Evolutionary conservation across 2,888 invertebrate species (phyloP).

Genomic region (Ennomos quercinarius): DNA sequence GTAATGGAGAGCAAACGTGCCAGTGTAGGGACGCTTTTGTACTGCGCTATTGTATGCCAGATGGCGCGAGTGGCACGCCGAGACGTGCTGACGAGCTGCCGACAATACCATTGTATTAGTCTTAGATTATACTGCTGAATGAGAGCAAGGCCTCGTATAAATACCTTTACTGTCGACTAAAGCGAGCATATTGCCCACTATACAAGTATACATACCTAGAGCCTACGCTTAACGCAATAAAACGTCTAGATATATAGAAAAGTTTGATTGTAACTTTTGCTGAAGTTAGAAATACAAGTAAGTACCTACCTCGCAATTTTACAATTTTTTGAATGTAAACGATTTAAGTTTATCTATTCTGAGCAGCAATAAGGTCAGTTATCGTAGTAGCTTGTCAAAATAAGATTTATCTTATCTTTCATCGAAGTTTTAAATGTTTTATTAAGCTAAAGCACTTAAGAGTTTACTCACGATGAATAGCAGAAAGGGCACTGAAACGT

Average conservation of each 20-base stretch:
- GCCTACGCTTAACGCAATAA: slow-evolving; percentile 5
- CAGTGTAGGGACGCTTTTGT: slow-evolving; percentile 53
- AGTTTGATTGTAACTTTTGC: too few relatives aligned
- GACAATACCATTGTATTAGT: slow-evolving; percentile 29
- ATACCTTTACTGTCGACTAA: slow-evolving; percentile 21
- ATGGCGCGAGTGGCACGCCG: slow-evolving; percentile 45
- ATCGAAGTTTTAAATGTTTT: too few relatives aligned
- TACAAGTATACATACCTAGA: slow-evolving; percentile 8
- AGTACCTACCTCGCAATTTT: too few relatives aligned
- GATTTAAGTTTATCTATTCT: too few relatives aligned
- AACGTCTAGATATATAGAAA: neutral
- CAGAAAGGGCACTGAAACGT: slow-evolving; percentile 3
- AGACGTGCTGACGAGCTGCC: slow-evolving; percentile 21
- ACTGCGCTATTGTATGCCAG: slow-evolving; percentile 42
- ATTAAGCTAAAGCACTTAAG: too few relatives aligned
- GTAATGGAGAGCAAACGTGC: slow-evolving; percentile 41
- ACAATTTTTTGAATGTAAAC: too few relatives aligned
- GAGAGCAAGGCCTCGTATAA: slow-evolving; percentile 27
- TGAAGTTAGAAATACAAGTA: too few relatives aligned
- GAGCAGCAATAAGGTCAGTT: too few relatives aligned
- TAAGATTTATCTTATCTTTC: too few relatives aligned
- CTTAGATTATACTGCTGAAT: slow-evolving; percentile 24
- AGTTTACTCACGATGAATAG: too few relatives aligned
- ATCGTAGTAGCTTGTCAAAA: too few relatives aligned
- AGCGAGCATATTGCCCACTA: slow-evolving; percentile 9